These are phyloP conservation scores for Odontamblyopus rebecca DNA, from an alignment of 2,797 vertebrate genomes.

Conservation along the genomic window DNA sequence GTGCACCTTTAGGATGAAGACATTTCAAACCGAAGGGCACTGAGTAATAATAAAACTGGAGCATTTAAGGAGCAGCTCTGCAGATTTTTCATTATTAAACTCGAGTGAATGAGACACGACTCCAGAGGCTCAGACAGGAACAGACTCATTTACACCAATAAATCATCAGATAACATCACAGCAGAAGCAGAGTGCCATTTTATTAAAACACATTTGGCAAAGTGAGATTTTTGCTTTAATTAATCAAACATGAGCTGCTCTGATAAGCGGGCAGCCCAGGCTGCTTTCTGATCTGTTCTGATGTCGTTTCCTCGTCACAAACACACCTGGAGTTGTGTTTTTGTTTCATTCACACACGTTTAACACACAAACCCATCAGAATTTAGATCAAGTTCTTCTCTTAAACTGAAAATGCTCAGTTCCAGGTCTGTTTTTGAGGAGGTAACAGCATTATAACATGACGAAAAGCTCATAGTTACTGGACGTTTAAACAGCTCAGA, in stretches of 20 bases:
- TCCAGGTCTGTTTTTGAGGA: too few relatives aligned
- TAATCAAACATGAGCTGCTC: conserved; percentile 61
- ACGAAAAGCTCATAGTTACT: too few relatives aligned
- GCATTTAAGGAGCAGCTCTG: conserved; percentile 50
- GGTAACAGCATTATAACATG: too few relatives aligned
- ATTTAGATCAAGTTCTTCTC: too few relatives aligned
- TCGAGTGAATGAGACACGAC: conserved; percentile 54
- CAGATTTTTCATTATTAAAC: conserved; percentile 64
- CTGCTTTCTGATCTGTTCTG: too few relatives aligned
- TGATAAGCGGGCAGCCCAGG: conserved; percentile 32
- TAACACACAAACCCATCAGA: too few relatives aligned
- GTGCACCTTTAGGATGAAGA: background rate
- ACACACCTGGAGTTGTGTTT: too few relatives aligned
- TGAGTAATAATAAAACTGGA: conserved; percentile 15
- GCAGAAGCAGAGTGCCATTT: conserved; percentile 52
- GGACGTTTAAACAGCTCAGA: too few relatives aligned
- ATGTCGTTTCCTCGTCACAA: too few relatives aligned
- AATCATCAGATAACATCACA: conserved; percentile 74
- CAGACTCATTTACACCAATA: conserved; percentile 73
- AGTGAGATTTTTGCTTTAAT: conserved; percentile 47
- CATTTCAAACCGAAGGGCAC: background rate
- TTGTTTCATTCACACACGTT: too few relatives aligned
- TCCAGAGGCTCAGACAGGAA: conserved; percentile 65
- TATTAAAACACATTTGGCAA: conserved; percentile 66
- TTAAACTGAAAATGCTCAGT: too few relatives aligned